phyloP scores from a whole-genome alignment of 2,797 vertebrate species.

The Sebastes flavidus region DNA sequence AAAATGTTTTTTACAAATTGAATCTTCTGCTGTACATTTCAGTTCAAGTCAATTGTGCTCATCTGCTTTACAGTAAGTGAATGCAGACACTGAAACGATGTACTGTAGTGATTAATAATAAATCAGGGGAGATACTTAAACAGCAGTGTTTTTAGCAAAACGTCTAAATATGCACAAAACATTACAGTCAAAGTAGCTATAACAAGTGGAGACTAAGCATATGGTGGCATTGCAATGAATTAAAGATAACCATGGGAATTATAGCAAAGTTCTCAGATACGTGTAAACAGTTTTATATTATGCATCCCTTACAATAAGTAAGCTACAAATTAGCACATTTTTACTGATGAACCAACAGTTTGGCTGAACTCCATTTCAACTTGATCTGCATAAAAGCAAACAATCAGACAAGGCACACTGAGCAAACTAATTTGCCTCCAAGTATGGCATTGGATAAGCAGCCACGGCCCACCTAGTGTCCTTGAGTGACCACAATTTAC shows the following conservation, averaged over 20 bases:
- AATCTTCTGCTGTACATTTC: neutral
- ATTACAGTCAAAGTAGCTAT: neutral
- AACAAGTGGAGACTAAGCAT: neutral
- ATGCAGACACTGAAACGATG: neutral
- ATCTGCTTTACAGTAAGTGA: neutral
- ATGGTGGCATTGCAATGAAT: neutral
- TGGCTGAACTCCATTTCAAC: conserved; percentile 23
- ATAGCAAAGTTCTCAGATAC: neutral
- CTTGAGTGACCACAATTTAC: conserved; percentile 36
- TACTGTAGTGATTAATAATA: neutral
- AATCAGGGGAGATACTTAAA: neutral
- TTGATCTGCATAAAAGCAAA: conserved; percentile 27
- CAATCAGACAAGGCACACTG: conserved; percentile 30
- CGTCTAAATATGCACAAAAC: neutral
- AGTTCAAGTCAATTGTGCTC: neutral
- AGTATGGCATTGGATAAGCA: neutral
- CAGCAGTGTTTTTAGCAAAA: neutral
- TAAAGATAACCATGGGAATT: neutral
- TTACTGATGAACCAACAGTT: conserved; percentile 19
- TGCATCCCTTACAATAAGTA: neutral
- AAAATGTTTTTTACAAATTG: neutral
- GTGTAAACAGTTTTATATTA: neutral
- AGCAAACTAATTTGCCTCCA: conserved; percentile 41
- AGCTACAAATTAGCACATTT: neutral
- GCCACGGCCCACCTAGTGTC: conserved; percentile 19